Evolutionary conservation across 1,140 invertebrate species (phyloP), one percentile per base, ranked within the genome.

Genomic region (Acromyrmex echinatior): DNA sequence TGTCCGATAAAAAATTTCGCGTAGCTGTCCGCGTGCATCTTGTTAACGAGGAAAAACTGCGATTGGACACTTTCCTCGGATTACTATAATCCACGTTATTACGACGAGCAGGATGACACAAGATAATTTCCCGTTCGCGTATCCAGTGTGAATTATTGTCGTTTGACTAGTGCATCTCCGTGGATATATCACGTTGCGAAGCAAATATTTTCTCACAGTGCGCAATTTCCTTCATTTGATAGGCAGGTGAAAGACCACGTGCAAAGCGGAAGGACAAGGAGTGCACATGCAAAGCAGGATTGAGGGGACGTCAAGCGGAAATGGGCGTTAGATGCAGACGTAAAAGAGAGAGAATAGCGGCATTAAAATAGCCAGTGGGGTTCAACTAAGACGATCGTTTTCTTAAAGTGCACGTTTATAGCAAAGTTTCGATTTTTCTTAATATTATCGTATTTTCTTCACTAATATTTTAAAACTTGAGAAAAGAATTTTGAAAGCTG

Each of bases 141-240:
- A 74, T 74, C 7, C 51, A 56, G 9, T 35, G 35, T 81, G 51
- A 81, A 58, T 81, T 81, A 81, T 81, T 71, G 16, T 71, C 65
- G 16, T 71, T 81, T 81, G 65, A 71, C 79, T 71, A 58, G 73
- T 84, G 70, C 66, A 53, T 65, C 56, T 65, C 51, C 2, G 16
- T 25, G 35, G 49, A 60, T 60, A 53, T 39, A 68, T 71, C 49
- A 84, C 84, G 18, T 71, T n/a, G 35, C 63, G 25, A 63, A 78
- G 53, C 80, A 86, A 77, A 70, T 60, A 76, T 71, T 88, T 66
- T 86, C 62, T 25, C 65, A 60, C 49, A 28, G 49, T 53, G 60
- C 18, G 74, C 71, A 87, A 85, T 87, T 87, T 87, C 71, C 68
- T 71, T 76, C 39, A 68, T 73, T 70, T 74, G 79, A 87, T 74